phyloP scores from a whole-genome alignment of 2,797 vertebrate species.

The Alcedo atthis region DNA sequence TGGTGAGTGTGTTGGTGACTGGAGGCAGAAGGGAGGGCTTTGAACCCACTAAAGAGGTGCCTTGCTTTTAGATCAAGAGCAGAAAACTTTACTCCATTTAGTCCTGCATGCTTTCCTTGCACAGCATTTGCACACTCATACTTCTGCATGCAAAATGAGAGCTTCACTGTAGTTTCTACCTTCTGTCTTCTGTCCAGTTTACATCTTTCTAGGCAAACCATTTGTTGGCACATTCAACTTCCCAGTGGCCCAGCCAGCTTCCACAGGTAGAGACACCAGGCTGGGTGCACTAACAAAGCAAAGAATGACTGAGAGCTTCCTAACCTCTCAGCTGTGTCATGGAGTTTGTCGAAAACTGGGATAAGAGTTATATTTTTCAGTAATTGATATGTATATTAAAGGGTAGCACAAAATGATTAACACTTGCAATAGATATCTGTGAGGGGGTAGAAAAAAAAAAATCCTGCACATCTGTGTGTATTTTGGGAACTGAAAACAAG shows the following conservation, averaged over 20 bases:
- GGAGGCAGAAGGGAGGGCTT: neutral
- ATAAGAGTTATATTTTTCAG: neutral
- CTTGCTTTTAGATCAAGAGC: neutral
- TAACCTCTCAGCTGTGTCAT: neutral
- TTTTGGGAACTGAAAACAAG: neutral
- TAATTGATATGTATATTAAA: neutral
- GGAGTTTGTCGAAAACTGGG: neutral
- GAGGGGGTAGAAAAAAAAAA: neutral
- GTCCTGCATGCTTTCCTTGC: fast-evolving
- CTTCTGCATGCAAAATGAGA: neutral
- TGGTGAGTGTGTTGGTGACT: neutral
- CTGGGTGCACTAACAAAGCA: neutral
- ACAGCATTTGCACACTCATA: neutral
- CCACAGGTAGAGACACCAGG: neutral
- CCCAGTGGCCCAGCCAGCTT: neutral
- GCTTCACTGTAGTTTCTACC: neutral
- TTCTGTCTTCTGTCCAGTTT: neutral
- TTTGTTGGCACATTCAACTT: neutral
- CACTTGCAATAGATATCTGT: neutral
- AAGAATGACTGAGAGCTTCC: neutral
- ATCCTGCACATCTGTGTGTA: constrained; percentile 21
- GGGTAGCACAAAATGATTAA: neutral
- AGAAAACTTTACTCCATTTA: neutral
- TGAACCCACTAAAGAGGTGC: neutral
- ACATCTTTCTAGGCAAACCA: neutral